Evolutionary conservation across 2,113 vertebrate species (phyloP), one percentile per base, ranked within the genome.

Genomic region (Anser brachyrhynchus): DNA sequence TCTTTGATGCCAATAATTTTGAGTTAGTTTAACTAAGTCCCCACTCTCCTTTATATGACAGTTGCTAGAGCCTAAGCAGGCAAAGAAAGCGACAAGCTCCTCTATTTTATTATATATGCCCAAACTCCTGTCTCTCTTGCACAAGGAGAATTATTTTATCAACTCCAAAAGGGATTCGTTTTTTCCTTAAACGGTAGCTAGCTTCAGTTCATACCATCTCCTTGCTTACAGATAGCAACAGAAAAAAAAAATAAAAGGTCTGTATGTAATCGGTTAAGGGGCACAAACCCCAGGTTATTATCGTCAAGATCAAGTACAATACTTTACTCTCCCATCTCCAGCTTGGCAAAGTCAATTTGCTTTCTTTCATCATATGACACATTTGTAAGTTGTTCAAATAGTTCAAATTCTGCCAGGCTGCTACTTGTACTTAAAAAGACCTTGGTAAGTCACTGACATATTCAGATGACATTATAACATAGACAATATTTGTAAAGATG

Each of bases 61-160:
- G 29, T 86, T 92, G 87, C 35, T 0, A 0, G 91, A 93, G 83
- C 37, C 21, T 57, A 77, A 84, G 46, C 20, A 70, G 14, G 31
- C 51, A 57, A 59, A 84, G 7, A 28, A 31, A 80, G 10, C 20
- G 0, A 2, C 31, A 74, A 64, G 76, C 55, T 92, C 78, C 82
- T 74, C 90, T 82, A 22, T 73, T 90, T 43, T 20, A 35, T 66
- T 62, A 46, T 29, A 35, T 2, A 4, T 67, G 82, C 69, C 87
- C 95, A 84, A 95, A 77, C n/a, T 67, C n/a, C 57, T 71, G 54
- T 52, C 82, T 64, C n/a, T 85, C 85, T 90, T 90, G 76, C 85
- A 74, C 88, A 88, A 94, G 31, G 83, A 69, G 69, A 93, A 93
- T 94, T 93, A 90, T 52, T 95, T 73, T 64, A 49, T 37, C 75